Percentiles rank a stretch among this genome's conserved stretches.
Conservation (phyloP, 64 coral and sea anemone genomes). For the Dendrophyllia cribrosa region DNA sequence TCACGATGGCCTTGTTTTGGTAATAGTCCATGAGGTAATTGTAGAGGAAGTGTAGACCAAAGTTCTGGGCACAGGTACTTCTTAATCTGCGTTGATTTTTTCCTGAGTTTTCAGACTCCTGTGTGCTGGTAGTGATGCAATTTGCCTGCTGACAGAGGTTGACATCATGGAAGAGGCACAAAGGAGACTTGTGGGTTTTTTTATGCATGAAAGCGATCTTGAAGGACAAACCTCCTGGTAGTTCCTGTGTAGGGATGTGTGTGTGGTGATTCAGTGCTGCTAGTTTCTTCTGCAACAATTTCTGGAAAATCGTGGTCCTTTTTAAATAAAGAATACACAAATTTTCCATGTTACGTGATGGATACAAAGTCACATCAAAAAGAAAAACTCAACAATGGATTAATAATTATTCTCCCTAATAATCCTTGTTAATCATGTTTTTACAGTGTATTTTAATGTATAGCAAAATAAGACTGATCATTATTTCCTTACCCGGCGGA, state of each 20-base stretch:
- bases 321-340: not conserved
- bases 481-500: too few relatives aligned
- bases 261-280: not conserved
- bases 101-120: constrained; percentile 35
- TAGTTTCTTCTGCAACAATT: not conserved
- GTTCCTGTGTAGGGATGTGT: constrained; percentile 6
- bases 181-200: constrained; percentile 27
- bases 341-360: too few relatives aligned
- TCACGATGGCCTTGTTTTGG: constrained; percentile 29
- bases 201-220: constrained; percentile 7
- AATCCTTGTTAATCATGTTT: too few relatives aligned
- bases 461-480: too few relatives aligned
- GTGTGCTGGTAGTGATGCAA: constrained; percentile 32
- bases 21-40: constrained; percentile 50
- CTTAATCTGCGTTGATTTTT: constrained; percentile 14
- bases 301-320: constrained; percentile 15
- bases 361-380: too few relatives aligned
- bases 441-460: too few relatives aligned
- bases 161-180: constrained; percentile 34
- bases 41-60: constrained; percentile 10
- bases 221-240: not conserved
- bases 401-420: too few relatives aligned
- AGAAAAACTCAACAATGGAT: too few relatives aligned
- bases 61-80: constrained; percentile 50
- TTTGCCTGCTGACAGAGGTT: constrained; percentile 32